Percentiles rank a stretch among this genome's conserved stretches.
These are phyloP conservation scores for Notoglanidium macrostoma DNA, from an alignment of 2,797 vertebrate genomes.

Conservation along the genomic window DNA sequence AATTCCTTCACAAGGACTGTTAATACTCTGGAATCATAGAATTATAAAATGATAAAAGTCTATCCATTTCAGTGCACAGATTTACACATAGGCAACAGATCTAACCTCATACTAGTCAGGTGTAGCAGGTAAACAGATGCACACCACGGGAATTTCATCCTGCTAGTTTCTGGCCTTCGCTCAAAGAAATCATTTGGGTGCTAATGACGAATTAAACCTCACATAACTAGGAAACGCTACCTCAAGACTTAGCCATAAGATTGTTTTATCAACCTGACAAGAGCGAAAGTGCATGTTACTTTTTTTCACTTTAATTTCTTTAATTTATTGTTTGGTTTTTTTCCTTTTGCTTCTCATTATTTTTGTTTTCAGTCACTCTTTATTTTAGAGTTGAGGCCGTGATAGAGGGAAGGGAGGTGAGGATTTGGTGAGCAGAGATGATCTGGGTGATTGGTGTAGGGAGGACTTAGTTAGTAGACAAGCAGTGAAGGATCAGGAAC, in stretches of 20 bases:
- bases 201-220: conserved; percentile 70
- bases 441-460: conserved; percentile 33
- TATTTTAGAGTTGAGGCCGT: conserved; percentile 66
- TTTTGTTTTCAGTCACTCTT: conserved; percentile 59
- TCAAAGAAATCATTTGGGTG: conserved; percentile 58
- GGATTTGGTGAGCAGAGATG: conserved; percentile 40
- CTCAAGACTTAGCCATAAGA: conserved; percentile 80
- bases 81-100: conserved; percentile 55
- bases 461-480: conserved; percentile 23
- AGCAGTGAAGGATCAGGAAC: conserved; percentile 17
- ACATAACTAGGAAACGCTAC: conserved; percentile 83
- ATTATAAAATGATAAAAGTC: conserved; percentile 29
- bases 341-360: conserved; percentile 41
- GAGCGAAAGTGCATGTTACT: conserved; percentile 63
- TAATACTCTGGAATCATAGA: conserved; percentile 43
- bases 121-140: conserved; percentile 48
- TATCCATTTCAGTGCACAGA: conserved; percentile 55
- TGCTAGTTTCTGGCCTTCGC: conserved; percentile 54
- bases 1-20: conserved; percentile 58
- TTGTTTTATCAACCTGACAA: conserved; percentile 67
- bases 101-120: conserved; percentile 56
- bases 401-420: conserved; percentile 59
- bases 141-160: conserved; percentile 52
- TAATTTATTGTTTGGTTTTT: conserved; percentile 53
- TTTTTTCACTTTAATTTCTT: conserved; percentile 57